Evolutionary conservation across 2,888 invertebrate species (phyloP).

Genomic region (Gerris lacustris): DNA sequence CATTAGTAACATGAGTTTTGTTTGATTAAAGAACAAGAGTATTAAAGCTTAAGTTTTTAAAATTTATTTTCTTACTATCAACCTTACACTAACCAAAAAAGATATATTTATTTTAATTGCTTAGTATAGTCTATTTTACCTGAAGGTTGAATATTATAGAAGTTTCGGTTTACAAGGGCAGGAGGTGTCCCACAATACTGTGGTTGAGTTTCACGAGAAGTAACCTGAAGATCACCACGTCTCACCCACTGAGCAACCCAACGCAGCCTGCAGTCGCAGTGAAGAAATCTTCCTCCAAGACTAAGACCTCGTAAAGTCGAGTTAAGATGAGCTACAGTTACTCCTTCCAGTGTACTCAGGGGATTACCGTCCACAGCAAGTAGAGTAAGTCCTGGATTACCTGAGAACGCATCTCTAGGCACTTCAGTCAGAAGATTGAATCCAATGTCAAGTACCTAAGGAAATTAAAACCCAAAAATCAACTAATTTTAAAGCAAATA

Average conservation of each 20-base stretch:
- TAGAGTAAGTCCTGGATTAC: slow-evolving; percentile 71
- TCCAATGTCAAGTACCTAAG: slow-evolving; percentile 72
- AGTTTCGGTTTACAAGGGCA: slow-evolving; percentile 64
- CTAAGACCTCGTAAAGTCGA: slow-evolving; percentile 72
- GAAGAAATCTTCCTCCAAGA: slow-evolving; percentile 73
- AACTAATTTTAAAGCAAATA: background rate
- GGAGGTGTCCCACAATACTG: slow-evolving; percentile 82
- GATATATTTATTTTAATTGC: too few relatives aligned
- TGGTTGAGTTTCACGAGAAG: slow-evolving; percentile 79
- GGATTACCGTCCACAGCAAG: slow-evolving; percentile 86
- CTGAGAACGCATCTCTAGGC: slow-evolving; percentile 64
- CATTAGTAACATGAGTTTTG: too few relatives aligned
- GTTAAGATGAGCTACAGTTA: slow-evolving; percentile 65
- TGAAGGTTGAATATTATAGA: slow-evolving; percentile 73
- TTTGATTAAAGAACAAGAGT: too few relatives aligned
- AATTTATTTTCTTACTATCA: too few relatives aligned
- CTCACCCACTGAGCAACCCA: slow-evolving; percentile 89
- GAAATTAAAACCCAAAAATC: background rate
- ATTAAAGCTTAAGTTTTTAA: too few relatives aligned
- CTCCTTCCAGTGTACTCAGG: slow-evolving; percentile 65
- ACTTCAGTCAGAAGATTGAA: slow-evolving; percentile 76
- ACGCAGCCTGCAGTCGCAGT: slow-evolving; percentile 73
- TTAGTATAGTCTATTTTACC: slow-evolving; percentile 37
- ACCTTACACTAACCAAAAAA: too few relatives aligned
- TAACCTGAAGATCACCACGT: slow-evolving; percentile 77